Evolutionary conservation across 92 coral and sea anemone genomes (phyloP).

Genomic region (Porites divaricata): DNA sequence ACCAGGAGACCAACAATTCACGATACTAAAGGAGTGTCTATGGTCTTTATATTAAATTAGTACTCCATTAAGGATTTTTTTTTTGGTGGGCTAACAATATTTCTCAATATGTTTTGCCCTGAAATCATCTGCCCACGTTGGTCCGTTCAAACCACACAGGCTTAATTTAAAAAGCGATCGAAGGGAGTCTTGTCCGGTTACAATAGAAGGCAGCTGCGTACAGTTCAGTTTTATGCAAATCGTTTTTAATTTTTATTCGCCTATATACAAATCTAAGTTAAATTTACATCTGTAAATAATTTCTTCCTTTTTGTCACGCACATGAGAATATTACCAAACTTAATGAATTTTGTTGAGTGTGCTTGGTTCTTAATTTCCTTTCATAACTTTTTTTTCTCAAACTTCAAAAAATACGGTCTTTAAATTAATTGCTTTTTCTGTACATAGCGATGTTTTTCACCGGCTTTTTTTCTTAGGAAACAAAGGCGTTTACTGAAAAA

Average conservation of each 20-base stretch:
- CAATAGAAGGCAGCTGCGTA: conserved; percentile 32
- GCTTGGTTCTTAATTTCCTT: neutral
- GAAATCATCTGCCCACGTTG: neutral
- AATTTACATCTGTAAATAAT: conserved; percentile 46
- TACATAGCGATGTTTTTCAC: conserved; percentile 9
- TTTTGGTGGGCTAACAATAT: too few relatives aligned
- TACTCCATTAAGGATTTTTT: too few relatives aligned
- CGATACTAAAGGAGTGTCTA: too few relatives aligned
- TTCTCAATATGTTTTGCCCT: neutral
- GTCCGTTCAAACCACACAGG: neutral
- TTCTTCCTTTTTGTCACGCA: conserved; percentile 44
- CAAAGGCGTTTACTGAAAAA: neutral
- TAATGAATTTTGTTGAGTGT: neutral
- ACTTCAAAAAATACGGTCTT: conserved; percentile 39
- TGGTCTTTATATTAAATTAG: too few relatives aligned
- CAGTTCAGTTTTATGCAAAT: conserved; percentile 42
- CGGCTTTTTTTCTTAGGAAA: neutral
- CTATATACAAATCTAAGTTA: conserved; percentile 22
- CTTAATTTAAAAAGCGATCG: neutral
- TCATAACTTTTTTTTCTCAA: neutral
- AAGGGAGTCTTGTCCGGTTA: neutral
- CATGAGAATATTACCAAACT: conserved; percentile 1
- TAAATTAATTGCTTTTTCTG: conserved; percentile 26
- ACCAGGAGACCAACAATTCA: too few relatives aligned
- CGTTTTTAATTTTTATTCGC: conserved; percentile 10